Evolutionary conservation across 2,888 invertebrate genomes (phyloP), one percentile per base, ranked within the genome.

Genomic region (Mylabris sibirica): DNA sequence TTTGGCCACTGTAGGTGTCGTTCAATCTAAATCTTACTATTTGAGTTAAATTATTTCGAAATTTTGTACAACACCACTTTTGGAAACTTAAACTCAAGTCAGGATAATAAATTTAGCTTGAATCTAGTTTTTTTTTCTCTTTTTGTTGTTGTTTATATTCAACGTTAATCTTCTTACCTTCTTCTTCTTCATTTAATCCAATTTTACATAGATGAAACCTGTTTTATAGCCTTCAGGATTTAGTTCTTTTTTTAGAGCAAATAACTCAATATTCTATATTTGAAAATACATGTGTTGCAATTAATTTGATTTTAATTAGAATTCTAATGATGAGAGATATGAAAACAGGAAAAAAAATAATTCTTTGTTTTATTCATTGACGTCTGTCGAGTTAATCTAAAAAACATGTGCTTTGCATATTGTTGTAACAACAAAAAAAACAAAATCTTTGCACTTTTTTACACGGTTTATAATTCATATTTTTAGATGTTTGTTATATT

Each of bases 161-260:
- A 30, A 30, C 30, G 30, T 30, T 49, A 41, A 49, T 22, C 53
- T 53, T 53, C 53, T 53, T 22, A 22, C 22, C 53, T 53, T 30
- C 53, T 53, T 30, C 53, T 53, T 53, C 53, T 53, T 53, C 53
- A 53, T 53, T 53, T 53, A 53, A 53, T 53, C 53, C 53, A 53
- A 53, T 53, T 53, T 53, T 22, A 53, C 17, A 9, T 53, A 53
- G 53, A 53, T 53, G 53, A 53, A 53, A 53, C 53, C 53, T 53
- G 53, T 53, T 53, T 53, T 53, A 22, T 53, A 53, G 53, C 53
- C 53, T 53, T 53, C 53, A 53, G 53, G 53, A 11, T 53, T 53
- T 12, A 44, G 14, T 8, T 44, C 4, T 41, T 41, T 41, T 41
- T n/a, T 41, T 41, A 41, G 12, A 2, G 12, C 14, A 41, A 30